phyloP scores from a whole-genome alignment of 2,113 vertebrate species.

The Indicator maculatus region DNA sequence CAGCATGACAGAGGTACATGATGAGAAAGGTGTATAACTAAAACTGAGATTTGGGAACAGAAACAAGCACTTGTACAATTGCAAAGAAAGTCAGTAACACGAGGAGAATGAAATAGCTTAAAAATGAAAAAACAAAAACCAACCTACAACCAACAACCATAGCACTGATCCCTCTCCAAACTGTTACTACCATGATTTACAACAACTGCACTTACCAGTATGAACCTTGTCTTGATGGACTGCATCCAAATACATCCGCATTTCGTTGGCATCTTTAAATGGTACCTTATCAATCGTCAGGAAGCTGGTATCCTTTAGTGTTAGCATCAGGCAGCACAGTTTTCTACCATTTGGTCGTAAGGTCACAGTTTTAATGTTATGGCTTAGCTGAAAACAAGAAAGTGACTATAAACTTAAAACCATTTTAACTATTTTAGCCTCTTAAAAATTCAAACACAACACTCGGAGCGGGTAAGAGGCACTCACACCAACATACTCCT shows the following conservation, averaged over 20 bases:
- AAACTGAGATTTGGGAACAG: neutral
- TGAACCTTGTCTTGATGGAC: conserved; percentile 84
- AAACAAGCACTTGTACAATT: neutral
- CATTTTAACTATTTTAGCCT: neutral
- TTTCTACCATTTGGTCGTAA: conserved; percentile 79
- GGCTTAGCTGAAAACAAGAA: conserved; percentile 84
- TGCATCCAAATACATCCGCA: conserved; percentile 90
- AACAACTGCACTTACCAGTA: conserved; percentile 74
- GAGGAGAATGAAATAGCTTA: neutral
- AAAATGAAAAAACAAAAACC: neutral
- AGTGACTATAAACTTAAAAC: neutral
- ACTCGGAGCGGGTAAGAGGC: neutral
- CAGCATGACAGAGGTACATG: neutral
- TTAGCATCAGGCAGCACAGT: conserved; percentile 83
- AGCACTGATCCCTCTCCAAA: neutral
- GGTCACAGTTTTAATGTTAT: conserved; percentile 91
- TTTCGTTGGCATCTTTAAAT: conserved; percentile 82
- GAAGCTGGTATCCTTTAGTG: conserved; percentile 87
- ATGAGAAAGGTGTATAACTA: neutral
- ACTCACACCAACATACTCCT: neutral
- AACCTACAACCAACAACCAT: neutral
- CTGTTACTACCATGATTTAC: neutral
- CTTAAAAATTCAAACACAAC: neutral
- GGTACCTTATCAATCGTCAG: conserved; percentile 90
- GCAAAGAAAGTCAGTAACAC: neutral